These are phyloP conservation scores for Cydia strobilella DNA, from an alignment of 1,140 invertebrate species.

Conservation along the genomic window DNA sequence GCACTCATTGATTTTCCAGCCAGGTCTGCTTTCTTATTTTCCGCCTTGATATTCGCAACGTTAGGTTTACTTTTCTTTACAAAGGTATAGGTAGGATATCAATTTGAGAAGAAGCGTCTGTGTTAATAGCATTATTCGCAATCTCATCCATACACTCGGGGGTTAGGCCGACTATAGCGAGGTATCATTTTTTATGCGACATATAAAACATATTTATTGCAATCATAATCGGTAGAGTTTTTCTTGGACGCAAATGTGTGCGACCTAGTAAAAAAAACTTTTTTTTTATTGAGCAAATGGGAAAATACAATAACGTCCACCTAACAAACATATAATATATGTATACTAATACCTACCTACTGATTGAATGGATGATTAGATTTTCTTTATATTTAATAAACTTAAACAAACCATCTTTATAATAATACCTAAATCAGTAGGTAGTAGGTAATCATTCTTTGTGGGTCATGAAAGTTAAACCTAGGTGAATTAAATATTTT, in stretches of 20 bases:
- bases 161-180: constrained; percentile 67
- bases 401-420: too few relatives aligned
- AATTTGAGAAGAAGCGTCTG: constrained; percentile 80
- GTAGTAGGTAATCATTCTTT: too few relatives aligned
- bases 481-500: too few relatives aligned
- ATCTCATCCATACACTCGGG: constrained; percentile 79
- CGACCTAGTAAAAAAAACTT: constrained; percentile 61
- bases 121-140: constrained; percentile 80
- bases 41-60: constrained; percentile 36
- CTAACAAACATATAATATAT: background rate
- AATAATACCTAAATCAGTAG: too few relatives aligned
- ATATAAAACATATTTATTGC: constrained; percentile 80
- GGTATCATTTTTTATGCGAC: constrained; percentile 77
- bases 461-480: too few relatives aligned
- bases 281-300: constrained; percentile 36
- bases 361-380: too few relatives aligned
- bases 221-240: constrained; percentile 75
- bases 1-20: background rate
- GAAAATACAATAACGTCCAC: background rate
- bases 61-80: constrained; percentile 54
- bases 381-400: too few relatives aligned
- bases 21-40: constrained; percentile 44
- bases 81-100: constrained; percentile 63
- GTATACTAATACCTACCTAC: too few relatives aligned
- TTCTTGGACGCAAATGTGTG: constrained; percentile 67